Evolutionary conservation across 2,797 vertebrate species (phyloP).

Genomic region (Echeneis naucrates): DNA sequence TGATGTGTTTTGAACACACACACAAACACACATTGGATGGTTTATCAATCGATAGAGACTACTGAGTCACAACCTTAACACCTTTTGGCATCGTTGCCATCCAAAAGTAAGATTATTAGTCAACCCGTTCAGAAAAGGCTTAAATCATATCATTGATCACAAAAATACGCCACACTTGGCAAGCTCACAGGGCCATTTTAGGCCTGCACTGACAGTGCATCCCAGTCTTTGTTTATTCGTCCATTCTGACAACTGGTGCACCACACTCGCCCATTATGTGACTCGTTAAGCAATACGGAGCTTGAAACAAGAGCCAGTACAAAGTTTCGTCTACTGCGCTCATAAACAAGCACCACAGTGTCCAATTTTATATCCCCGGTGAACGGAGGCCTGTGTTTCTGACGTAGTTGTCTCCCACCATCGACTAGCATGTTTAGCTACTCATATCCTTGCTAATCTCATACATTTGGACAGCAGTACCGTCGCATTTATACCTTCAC

Average conservation of each 20-base stretch:
- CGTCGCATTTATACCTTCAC: slow-evolving; percentile 3
- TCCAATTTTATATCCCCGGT: slow-evolving; percentile 53
- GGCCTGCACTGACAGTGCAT: slow-evolving; percentile 83
- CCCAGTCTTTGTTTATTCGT: slow-evolving; percentile 84
- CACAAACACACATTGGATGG: slow-evolving; percentile 7
- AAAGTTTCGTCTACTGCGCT: slow-evolving; percentile 8
- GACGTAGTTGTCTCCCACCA: slow-evolving; percentile 80
- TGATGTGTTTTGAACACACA: slow-evolving; percentile 16
- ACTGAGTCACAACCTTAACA: slow-evolving; percentile 2
- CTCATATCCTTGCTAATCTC: slow-evolving; percentile 55
- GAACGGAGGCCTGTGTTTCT: slow-evolving; percentile 81
- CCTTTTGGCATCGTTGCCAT: not conserved
- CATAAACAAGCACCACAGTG: slow-evolving; percentile 30
- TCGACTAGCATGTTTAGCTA: slow-evolving; percentile 77
- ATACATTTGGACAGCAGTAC: slow-evolving; percentile 62
- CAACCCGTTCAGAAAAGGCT: not conserved
- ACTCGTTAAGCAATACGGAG: slow-evolving; percentile 37
- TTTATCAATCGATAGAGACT: slow-evolving; percentile 35
- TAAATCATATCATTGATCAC: slow-evolving; percentile 60
- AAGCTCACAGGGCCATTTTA: slow-evolving; percentile 85
- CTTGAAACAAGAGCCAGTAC: slow-evolving; percentile 1
- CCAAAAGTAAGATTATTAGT: not conserved
- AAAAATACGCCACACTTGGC: slow-evolving; percentile 86
- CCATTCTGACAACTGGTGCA: slow-evolving; percentile 70
- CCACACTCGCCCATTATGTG: slow-evolving; percentile 38